phyloP scores from a whole-genome alignment of 2,797 vertebrate genomes.

The Columba guinea region DNA sequence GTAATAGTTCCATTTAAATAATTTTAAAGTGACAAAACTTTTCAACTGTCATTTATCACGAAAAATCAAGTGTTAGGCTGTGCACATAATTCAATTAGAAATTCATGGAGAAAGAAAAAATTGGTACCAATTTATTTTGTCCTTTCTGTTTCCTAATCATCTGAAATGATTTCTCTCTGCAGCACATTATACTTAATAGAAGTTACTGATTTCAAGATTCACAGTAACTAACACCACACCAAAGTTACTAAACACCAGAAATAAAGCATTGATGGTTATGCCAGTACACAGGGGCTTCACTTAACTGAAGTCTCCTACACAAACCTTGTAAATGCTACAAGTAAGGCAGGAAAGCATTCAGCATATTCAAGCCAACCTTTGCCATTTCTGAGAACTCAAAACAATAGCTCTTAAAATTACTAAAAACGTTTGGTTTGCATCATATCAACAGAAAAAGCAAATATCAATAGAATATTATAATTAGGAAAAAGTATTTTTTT shows the following conservation, averaged over 20 bases:
- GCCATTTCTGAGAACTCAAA: background rate
- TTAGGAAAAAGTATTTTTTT: background rate
- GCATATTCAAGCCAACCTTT: background rate
- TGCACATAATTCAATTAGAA: background rate
- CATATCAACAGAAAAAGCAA: background rate
- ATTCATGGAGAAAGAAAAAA: background rate
- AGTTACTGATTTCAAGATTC: background rate
- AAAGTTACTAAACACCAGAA: background rate
- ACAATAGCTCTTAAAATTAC: background rate
- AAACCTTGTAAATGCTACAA: background rate
- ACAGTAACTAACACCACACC: background rate
- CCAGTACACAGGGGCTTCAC: background rate
- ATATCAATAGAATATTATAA: background rate
- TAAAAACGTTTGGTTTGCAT: background rate
- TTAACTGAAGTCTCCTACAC: background rate
- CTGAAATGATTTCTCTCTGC: background rate
- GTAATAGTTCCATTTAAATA: background rate
- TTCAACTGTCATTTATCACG: background rate
- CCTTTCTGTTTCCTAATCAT: background rate
- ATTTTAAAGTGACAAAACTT: background rate
- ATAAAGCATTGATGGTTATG: background rate
- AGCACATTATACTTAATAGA: background rate
- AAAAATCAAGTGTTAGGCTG: background rate
- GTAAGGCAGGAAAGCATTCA: background rate
- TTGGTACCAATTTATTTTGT: background rate